Evolutionary conservation across 2,797 vertebrate species (phyloP), one percentile per base, ranked within the genome.

Genomic region (Eleutherodactylus coqui): DNA sequence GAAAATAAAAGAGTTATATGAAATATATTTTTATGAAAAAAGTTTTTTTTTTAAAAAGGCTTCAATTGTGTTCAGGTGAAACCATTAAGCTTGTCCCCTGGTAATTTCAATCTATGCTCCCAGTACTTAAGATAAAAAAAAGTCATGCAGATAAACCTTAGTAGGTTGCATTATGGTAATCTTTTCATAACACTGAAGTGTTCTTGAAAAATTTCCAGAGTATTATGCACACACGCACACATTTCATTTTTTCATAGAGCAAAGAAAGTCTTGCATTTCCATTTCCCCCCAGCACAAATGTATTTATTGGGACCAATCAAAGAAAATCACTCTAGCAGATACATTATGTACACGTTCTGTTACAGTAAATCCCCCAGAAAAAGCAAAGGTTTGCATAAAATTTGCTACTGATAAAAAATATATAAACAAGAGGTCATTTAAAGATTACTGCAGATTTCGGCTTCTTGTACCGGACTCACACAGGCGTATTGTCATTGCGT

Each of bases 181-280:
- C 82, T 84, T 80, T 84, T 87, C 69, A 87, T 87, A 84, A 87
- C 55, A 45, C 67, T 87, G 82, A 87, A 87, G 86, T 49, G 86
- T 84, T 87, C 86, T 87, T 87, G 86, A 87, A 76, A 81, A 85
- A 81, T 87, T 85, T 84, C n/a, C 69, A 43, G 69, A 34, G 69
- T 75, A 84, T 81, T 84, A 85, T 81, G 86, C 13, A 73, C 58
- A 32, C 77, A 58, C n/a, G n/a, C 62, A 80, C 67, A 75, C 86
- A 73, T 80, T 80, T 43, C 76, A 73, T 24, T 78, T 47, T n/a
- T 73, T 75, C 69, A 84, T 47, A 19, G 79, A 83, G 86, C 51
- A 83, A 84, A 51, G 75, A 79, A 87, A 62, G 81, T 72, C 64
- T 83, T 32, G 58, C 29, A 72, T 45, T 78, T 72, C 38, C n/a